Conservation (phyloP, 2,797 vertebrate species). For the Xiphorhynchus erythropygius region DNA sequence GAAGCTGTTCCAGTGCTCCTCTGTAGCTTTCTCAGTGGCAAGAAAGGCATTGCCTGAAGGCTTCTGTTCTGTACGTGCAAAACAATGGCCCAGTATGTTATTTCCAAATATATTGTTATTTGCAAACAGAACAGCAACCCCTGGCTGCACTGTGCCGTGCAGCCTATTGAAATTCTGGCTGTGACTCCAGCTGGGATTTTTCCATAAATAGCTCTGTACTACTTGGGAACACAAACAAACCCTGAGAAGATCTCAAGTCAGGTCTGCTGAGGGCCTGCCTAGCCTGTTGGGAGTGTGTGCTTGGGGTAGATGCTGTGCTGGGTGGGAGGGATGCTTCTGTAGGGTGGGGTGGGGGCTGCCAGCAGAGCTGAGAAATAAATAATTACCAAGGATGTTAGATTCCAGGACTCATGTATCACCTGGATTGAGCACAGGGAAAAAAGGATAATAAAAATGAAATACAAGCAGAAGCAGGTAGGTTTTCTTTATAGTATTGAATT, state of each 20-base stretch:
- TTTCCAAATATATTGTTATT: constrained; percentile 63
- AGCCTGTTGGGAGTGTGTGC: neutral
- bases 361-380: neutral
- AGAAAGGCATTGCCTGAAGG: constrained; percentile 27
- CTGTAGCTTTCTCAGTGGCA: neutral
- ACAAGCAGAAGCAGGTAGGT: neutral
- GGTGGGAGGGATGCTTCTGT: neutral
- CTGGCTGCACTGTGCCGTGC: constrained; percentile 6
- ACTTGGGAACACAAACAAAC: constrained; percentile 35
- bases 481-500: neutral
- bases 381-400: neutral
- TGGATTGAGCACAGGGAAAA: neutral
- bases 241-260: neutral
- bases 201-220: constrained; percentile 64
- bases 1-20: neutral
- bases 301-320: neutral
- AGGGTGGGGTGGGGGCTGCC: neutral
- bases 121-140: constrained; percentile 48
- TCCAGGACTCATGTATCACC: neutral
- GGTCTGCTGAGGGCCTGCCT: neutral
- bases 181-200: constrained; percentile 48
- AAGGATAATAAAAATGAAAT: neutral
- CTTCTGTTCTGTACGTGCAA: neutral
- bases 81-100: constrained; percentile 51
- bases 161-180: constrained; percentile 62